phyloP scores from a whole-genome alignment of 2,113 vertebrate species.

The Rhinopithecus roxellana region DNA sequence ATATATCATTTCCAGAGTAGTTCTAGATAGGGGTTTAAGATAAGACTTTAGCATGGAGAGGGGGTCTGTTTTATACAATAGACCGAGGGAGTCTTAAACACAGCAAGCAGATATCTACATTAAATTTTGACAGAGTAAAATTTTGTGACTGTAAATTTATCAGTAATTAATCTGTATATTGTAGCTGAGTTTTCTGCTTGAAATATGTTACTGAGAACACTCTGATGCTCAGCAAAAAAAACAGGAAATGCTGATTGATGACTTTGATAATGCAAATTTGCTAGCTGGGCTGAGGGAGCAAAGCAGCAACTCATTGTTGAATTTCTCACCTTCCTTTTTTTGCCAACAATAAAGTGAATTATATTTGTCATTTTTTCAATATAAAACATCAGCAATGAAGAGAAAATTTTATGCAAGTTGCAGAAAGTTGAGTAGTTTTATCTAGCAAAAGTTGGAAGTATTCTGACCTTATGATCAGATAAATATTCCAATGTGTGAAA shows the following conservation, averaged over 20 bases:
- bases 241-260: background rate
- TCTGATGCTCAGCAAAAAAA: background rate
- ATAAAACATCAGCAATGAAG: background rate
- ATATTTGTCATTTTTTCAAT: background rate
- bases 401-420: background rate
- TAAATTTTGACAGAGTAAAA: background rate
- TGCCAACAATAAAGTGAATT: background rate
- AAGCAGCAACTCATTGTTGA: background rate
- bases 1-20: background rate
- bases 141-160: background rate
- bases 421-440: conserved; percentile 3
- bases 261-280: conserved; percentile 1
- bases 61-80: background rate
- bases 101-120: background rate
- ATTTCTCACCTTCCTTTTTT: background rate
- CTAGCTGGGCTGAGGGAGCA: background rate
- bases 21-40: background rate
- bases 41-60: background rate
- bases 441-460: background rate
- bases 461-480: background rate
- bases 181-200: background rate
- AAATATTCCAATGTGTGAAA: background rate
- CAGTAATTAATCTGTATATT: background rate
- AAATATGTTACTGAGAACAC: background rate
- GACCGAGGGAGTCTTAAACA: background rate